Conservation (phyloP, 2,888 invertebrate genomes). For the Dasysyrphus tricinctus region DNA sequence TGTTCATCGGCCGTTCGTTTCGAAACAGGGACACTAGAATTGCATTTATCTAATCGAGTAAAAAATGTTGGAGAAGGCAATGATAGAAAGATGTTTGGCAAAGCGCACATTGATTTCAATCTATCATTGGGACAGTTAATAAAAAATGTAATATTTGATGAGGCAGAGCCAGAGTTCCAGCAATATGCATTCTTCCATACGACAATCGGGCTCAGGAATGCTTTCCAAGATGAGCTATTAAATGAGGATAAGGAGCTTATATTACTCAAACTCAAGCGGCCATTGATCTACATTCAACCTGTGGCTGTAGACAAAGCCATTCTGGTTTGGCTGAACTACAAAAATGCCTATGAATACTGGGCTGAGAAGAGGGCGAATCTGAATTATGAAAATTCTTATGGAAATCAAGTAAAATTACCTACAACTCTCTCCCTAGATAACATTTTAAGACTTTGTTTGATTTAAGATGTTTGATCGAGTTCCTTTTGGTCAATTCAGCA, state of each 20-base stretch:
- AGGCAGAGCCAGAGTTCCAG: slow-evolving; percentile 98
- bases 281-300: slow-evolving; percentile 97
- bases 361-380: slow-evolving; percentile 96
- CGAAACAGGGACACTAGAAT: slow-evolving; percentile 96
- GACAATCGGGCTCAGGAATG: slow-evolving; percentile 92
- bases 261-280: slow-evolving; percentile 95
- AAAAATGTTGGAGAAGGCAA: slow-evolving; percentile 90
- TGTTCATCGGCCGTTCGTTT: slow-evolving; percentile 98
- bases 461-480: slow-evolving; percentile 87
- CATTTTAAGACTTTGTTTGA: neutral
- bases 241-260: slow-evolving; percentile 94
- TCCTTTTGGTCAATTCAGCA: slow-evolving; percentile 91
- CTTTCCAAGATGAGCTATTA: slow-evolving; percentile 95
- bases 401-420: slow-evolving; percentile 61
- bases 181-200: slow-evolving; percentile 99
- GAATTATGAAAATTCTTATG: slow-evolving; percentile 92
- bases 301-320: slow-evolving; percentile 99
- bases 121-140: slow-evolving; percentile 97
- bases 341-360: slow-evolving; percentile 99
- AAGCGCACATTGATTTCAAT: slow-evolving; percentile 96
- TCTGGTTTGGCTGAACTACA: slow-evolving; percentile 99
- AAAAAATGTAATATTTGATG: slow-evolving; percentile 97
- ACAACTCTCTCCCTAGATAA: neutral
- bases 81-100: slow-evolving; percentile 89
- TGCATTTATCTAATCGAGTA: slow-evolving; percentile 96